Base-by-base conservation (phyloP, 2,113 vertebrate species). In the Eonycteris spelaea region DNA sequence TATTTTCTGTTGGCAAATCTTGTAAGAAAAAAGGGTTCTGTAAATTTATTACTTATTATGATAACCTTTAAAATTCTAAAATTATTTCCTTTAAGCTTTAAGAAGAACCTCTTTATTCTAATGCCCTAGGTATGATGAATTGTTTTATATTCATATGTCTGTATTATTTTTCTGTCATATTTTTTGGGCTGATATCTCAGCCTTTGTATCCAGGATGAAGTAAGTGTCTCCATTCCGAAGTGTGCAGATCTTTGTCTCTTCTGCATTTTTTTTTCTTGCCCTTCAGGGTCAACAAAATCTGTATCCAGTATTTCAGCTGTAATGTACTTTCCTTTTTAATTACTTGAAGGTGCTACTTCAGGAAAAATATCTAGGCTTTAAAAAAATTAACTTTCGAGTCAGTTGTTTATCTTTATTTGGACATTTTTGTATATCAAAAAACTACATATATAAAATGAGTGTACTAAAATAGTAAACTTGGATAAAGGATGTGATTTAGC, bases 331-430 rank as follows among this genome's bases (percentile, higher is more conserved):
- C 5, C 22, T 67, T 79, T 95, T 95, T 90, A 96, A 61, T 89
- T 96, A 80, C 51, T 78, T 94, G 74, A 93, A 77, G 67, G 55
- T 96, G 74, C 55, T 91, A 73, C 8, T n/a, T 70, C 5, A 86
- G n/a, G 70, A 68, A 74, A 86, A 92, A 45, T 26, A 24, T 88
- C 13, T 68, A 91, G 33, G 19, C 65, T 79, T 85, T 35, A 28
- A 61, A 61, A 61, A 19, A 55, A 67, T 38, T 59, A 90, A 67
- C 73, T 95, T 95, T 88, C 22, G 89, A 92, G 18, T 75, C 77
- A 92, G 0, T 70, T 94, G 3, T 59, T 53, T 19, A 11, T 86
- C 24, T 35, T 91, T 87, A 3, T 79, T 88, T 40, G 26, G 68
- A 2, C 26, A 59, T 96, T 30, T 85, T 91, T 86, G 7, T 95